phyloP scores from a whole-genome alignment of 2,113 vertebrate genomes.

The Mesitornis unicolor region DNA sequence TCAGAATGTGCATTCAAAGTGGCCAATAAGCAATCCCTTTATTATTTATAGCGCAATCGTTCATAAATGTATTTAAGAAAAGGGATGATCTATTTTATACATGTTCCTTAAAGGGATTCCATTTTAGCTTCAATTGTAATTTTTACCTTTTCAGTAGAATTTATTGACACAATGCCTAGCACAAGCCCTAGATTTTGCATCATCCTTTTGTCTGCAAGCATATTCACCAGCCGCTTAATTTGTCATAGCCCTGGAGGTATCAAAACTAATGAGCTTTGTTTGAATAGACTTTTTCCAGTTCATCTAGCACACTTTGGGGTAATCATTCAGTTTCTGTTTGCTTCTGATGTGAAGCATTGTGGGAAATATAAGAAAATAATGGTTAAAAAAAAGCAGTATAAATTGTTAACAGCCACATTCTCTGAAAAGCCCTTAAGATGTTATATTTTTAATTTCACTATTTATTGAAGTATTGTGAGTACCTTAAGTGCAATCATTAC shows the following conservation, averaged over 20 bases:
- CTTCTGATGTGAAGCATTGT: constrained; percentile 80
- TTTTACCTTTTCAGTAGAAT: constrained; percentile 78
- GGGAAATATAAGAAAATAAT: constrained; percentile 81
- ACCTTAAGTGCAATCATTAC: constrained; percentile 67
- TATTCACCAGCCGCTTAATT: constrained; percentile 86
- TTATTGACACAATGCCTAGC: constrained; percentile 79
- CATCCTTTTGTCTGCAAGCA: constrained; percentile 81
- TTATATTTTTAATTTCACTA: constrained; percentile 74
- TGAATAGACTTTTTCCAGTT: constrained; percentile 93
- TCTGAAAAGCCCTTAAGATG: constrained; percentile 71
- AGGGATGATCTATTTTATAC: constrained; percentile 69
- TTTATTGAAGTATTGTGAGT: constrained; percentile 69
- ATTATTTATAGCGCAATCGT: constrained; percentile 50
- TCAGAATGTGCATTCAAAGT: background rate
- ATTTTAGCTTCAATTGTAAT: constrained; percentile 74
- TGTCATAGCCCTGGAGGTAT: constrained; percentile 88
- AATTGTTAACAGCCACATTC: constrained; percentile 70
- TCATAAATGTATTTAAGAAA: constrained; percentile 64
- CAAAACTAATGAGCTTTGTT: constrained; percentile 91
- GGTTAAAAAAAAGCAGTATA: constrained; percentile 72
- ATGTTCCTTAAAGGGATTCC: constrained; percentile 74
- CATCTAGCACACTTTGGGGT: constrained; percentile 90
- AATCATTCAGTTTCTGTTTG: constrained; percentile 88
- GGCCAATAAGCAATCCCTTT: constrained; percentile 6
- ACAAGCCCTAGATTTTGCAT: constrained; percentile 70